These are phyloP conservation scores for Cuniculus paca DNA, from an alignment of 2,797 vertebrate species.

Conservation along the genomic window DNA sequence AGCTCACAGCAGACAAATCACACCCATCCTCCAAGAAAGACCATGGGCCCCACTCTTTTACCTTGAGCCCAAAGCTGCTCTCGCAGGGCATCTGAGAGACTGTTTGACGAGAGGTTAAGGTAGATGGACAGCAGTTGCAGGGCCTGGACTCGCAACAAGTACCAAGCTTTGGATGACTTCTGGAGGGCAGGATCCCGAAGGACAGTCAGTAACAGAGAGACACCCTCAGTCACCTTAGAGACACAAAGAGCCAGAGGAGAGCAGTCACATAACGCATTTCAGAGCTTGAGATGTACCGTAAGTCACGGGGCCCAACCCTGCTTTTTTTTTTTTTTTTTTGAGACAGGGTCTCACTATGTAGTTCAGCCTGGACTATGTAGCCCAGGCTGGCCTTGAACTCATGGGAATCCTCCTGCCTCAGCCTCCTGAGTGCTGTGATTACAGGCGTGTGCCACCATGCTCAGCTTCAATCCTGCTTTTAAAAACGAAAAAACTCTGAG, in stretches of 20 bases:
- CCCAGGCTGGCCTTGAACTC: not conserved
- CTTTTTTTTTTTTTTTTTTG: not conserved
- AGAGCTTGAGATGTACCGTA: not conserved
- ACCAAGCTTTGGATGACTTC: conserved; percentile 93
- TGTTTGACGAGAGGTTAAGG: conserved; percentile 89
- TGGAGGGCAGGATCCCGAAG: conserved; percentile 90
- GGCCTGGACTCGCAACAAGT: conserved; percentile 92
- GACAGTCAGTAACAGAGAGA: conserved; percentile 89
- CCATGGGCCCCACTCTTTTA: conserved; percentile 75
- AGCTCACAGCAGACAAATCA: not conserved
- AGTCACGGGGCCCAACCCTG: not conserved
- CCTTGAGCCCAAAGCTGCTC: conserved; percentile 89
- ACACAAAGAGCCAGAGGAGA: not conserved
- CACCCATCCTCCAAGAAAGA: not conserved
- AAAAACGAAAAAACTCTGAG: not conserved
- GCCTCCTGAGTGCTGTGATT: not conserved
- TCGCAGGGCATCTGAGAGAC: conserved; percentile 88
- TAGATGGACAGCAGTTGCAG: conserved; percentile 91
- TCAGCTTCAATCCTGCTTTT: not conserved
- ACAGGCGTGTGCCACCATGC: not conserved
- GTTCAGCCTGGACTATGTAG: not conserved
- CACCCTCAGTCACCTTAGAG: conserved; percentile 90
- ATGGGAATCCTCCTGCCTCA: not conserved
- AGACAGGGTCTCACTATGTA: not conserved
- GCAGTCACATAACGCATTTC: not conserved